phyloP scores from a whole-genome alignment of 2,888 invertebrate species.

The Molorchus minor region DNA sequence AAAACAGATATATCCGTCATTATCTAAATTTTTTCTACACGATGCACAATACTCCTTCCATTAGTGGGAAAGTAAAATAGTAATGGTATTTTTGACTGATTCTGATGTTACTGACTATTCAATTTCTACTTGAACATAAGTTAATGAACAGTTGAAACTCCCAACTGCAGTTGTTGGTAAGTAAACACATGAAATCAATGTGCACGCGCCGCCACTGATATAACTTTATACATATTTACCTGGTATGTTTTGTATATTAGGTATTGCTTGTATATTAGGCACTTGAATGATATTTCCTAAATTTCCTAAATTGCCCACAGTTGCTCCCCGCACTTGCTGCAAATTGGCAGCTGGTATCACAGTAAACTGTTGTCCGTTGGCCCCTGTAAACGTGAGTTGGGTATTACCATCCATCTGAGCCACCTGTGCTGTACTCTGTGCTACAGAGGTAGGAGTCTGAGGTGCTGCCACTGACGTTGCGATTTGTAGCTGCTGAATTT shows the following conservation, averaged over 20 bases:
- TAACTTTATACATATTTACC: conserved; percentile 48
- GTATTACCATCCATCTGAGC: conserved; percentile 36
- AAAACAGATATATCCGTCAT: too few relatives aligned
- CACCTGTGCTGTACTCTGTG: conserved; percentile 59
- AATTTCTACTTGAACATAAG: too few relatives aligned
- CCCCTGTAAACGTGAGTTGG: conserved; percentile 77
- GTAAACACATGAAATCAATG: background rate
- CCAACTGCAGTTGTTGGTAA: too few relatives aligned
- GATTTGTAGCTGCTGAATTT: conserved; percentile 89
- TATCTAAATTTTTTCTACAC: too few relatives aligned
- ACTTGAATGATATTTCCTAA: conserved; percentile 63
- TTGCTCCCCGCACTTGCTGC: conserved; percentile 58
- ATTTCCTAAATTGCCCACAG: conserved; percentile 51
- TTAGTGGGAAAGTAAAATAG: too few relatives aligned
- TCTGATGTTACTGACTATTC: too few relatives aligned
- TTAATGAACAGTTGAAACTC: too few relatives aligned
- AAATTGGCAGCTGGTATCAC: conserved; percentile 77
- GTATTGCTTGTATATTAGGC: conserved; percentile 73
- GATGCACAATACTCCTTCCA: too few relatives aligned
- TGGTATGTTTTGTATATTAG: conserved; percentile 74
- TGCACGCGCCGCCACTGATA: background rate
- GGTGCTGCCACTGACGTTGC: conserved; percentile 60
- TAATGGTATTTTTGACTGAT: too few relatives aligned
- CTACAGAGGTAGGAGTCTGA: conserved; percentile 58
- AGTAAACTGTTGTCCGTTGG: conserved; percentile 83